Evolutionary conservation across 2,888 invertebrate species (phyloP), one percentile per base, ranked within the genome.

Genomic region (Fragum whitleyi): DNA sequence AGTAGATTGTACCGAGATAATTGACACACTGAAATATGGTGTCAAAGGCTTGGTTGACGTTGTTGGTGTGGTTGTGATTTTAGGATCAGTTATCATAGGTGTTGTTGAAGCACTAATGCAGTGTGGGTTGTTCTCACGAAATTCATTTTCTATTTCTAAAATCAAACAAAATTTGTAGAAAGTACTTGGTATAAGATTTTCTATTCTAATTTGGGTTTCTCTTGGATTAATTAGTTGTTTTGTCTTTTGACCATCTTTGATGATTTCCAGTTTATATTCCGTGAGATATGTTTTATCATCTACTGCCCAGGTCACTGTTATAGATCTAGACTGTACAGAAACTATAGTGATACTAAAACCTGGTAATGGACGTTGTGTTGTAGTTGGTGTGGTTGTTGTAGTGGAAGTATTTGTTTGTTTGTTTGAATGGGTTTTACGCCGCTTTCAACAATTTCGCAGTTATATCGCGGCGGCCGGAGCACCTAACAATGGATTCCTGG

Each of bases 201-300:
- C 47, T 26, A 85, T 59, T 29, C 53, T 79, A 6, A 55, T 26
- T 16, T 74, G 21, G 1, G 39, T 70, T 57, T 39, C 55, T 19
- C 72, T 77, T n/a, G 42, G 42, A 21, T 77, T 69, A 9, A 75
- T 51, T 5, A 57, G 14, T 9, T 53, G 21, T 21, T 28, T 42
- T 29, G 51, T 39, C 7, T 23, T 77, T 5, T 36, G 32, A 14
- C 23, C 67, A 16, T 65, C 39, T 23, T 62, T 71, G 26, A 77
- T 36, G 55, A 77, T 77, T 62, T 83, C 72, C 11, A 85, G 53
- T 68, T 72, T 70, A 42, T 77, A 74, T 21, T 81, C 83, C 16
- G 79, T 83, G 1, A 85, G 51, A 69, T 80, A 69, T 2, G 85
- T 83, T 72, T 62, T 83, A 36, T 83, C 85, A 23, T 29, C 1